Evolutionary conservation across 2,797 vertebrate genomes (phyloP).

Genomic region (Onychomys leucogaster): DNA sequence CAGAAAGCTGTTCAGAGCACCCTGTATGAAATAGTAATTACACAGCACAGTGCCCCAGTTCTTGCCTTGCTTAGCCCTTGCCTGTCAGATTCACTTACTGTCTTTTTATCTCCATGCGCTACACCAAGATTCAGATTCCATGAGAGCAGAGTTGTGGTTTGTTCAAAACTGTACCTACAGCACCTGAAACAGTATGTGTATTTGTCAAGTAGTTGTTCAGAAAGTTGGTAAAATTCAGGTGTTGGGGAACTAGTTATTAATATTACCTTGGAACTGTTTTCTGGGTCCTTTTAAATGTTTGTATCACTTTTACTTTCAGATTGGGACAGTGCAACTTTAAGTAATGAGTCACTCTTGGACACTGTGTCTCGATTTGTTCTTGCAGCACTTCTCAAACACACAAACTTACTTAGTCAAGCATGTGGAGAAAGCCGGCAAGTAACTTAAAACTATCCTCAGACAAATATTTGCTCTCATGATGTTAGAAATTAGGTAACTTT

Average conservation of each 20-base stretch:
- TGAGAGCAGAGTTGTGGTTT: slow-evolving; percentile 35
- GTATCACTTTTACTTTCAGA: slow-evolving; percentile 90
- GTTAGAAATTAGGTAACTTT: slow-evolving; percentile 70
- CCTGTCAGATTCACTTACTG: slow-evolving; percentile 46
- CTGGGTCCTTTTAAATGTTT: slow-evolving; percentile 54
- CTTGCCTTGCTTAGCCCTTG: neutral
- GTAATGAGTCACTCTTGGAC: slow-evolving; percentile 95
- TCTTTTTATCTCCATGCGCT: neutral
- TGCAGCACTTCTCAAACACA: slow-evolving; percentile 96
- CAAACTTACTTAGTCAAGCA: slow-evolving; percentile 93
- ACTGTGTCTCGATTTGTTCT: slow-evolving; percentile 97
- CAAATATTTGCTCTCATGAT: slow-evolving; percentile 76
- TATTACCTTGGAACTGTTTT: slow-evolving; percentile 46
- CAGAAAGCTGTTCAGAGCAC: neutral
- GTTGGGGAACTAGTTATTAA: neutral
- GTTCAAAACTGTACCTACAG: neutral
- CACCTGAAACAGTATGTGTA: neutral
- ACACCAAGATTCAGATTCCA: neutral
- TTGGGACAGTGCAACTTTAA: slow-evolving; percentile 97
- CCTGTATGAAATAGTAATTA: slow-evolving; percentile 35
- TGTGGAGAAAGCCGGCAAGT: slow-evolving; percentile 96
- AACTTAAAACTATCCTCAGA: slow-evolving; percentile 71
- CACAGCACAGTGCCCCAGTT: neutral
- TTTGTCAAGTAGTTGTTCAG: slow-evolving; percentile 63
- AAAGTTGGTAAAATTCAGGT: slow-evolving; percentile 47